Evolutionary conservation across 2,797 vertebrate species (phyloP), one percentile per base, ranked within the genome.

Genomic region (Pteronotus mesoamericanus): DNA sequence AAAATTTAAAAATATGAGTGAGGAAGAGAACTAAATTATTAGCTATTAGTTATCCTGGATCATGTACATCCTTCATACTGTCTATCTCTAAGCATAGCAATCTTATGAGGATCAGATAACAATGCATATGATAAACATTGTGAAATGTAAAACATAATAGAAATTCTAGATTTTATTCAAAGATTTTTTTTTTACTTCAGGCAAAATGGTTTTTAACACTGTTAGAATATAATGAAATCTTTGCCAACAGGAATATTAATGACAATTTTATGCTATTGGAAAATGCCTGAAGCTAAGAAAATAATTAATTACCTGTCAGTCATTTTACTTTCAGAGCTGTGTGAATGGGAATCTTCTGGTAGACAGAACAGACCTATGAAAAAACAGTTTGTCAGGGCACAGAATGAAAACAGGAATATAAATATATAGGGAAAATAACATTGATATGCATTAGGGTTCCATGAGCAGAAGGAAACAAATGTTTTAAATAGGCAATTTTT

Each of bases 241-340:
- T 71, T 96, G 29, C 22, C 75, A 93, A 71, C 26, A 94, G 16
- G 22, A 89, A 89, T 91, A 94, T 86, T 89, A 74, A 91, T 86
- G 34, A 68, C 10, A 12, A 37, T 32, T n/a, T n/a, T 82, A 57
- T 44, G 18, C 11, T 91, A 61, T 53, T 82, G n/a, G 9, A 78
- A 94, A 93, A 68, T 78, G 26, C 68, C 11, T 72, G 21, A 15
- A 89, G 37, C 53, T 77, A 89, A 92, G 53, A 44, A 44, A 61
- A 77, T 86, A 64, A n/a, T 5, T 32, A 39, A 79, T 61, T 74
- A 55, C 2, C 37, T 71, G 32, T 93, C 37, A 59, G 46, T 94
- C 42, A 39, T 59, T 94, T 96, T 64, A 32, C 26, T 26, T 85
- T 64, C 59, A 80, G 71, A 92, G 19, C 46, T 48, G 0, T 53